Evolutionary conservation across 2,888 invertebrate species (phyloP).

Genomic region (Erebia palarica): DNA sequence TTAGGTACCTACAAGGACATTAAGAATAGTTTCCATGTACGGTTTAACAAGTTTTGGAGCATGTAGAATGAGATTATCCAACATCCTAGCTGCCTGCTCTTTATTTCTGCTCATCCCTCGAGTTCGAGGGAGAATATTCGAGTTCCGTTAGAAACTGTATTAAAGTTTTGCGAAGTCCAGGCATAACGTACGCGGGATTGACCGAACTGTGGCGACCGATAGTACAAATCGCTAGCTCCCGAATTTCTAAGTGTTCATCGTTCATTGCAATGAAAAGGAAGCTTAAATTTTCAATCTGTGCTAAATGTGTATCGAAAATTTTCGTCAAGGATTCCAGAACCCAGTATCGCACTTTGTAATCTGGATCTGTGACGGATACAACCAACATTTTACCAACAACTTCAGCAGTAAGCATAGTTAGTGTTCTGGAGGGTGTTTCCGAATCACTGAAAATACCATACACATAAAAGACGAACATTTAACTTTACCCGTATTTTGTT

Average conservation of each 20-base stretch:
- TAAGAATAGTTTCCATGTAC: conserved; percentile 97
- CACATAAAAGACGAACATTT: neutral
- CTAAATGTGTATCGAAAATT: conserved; percentile 96
- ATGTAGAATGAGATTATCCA: conserved; percentile 96
- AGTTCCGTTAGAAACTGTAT: conserved; percentile 96
- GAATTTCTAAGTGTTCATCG: conserved; percentile 97
- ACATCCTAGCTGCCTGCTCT: conserved; percentile 97
- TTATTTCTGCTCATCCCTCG: conserved; percentile 98
- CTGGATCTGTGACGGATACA: conserved; percentile 97
- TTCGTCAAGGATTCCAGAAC: conserved; percentile 95
- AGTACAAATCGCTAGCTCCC: conserved; percentile 96
- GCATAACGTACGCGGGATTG: conserved; percentile 99
- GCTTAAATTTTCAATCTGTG: conserved; percentile 97
- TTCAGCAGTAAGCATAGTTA: conserved; percentile 91
- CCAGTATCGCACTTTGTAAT: conserved; percentile 96
- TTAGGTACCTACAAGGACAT: conserved; percentile 96
- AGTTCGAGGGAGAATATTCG: conserved; percentile 96
- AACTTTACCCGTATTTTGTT: neutral
- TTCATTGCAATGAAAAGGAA: conserved; percentile 97
- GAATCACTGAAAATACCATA: no score
- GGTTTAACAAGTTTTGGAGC: conserved; percentile 96
- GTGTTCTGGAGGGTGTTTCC: conserved; percentile 89
- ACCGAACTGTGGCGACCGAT: conserved; percentile 95
- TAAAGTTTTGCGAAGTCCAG: conserved; percentile 95
- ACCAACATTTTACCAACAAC: conserved; percentile 95